Base-by-base conservation (phyloP, 1,140 invertebrate species). In the Neotoxoptera formosana region DNA sequence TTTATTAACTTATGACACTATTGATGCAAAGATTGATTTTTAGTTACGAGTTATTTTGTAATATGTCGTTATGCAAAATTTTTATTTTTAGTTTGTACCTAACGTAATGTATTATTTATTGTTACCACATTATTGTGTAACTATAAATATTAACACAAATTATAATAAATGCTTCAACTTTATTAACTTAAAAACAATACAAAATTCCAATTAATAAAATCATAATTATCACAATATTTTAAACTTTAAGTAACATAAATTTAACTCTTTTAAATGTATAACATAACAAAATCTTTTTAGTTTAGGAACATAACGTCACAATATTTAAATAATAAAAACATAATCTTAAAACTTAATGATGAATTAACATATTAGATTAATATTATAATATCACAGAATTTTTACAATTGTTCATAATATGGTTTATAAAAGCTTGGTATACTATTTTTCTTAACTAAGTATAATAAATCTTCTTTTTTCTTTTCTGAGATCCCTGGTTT, bases 371-470 rank as follows among this genome's bases (percentile, higher is more conserved):
- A 90, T 90, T 67, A 67, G 53, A 67, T 90, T 90, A 90, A 60
- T 67, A 90, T 67, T 90, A 90, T 90, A 90, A 7, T 67, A 90
- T 90, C 53, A 90, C 56, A 90, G 56, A 90, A 41, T 60, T 67
- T 90, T 90, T 90, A 90, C 23, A 90, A 90, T 90, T 90, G 89
- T 90, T 90, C 89, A 90, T 90, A 90, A 90, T 30, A 90, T 90
- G 89, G 89, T 67, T 90, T 90, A 90, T 90, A 90, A 67, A 90
- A 90, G 53, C 30, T 47, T 90, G 53, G 53, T 90, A 90, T 90
- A 17, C n/a, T 2, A 67, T 90, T 90, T 90, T 90, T 90, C 21
- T 90, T 67, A 60, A 90, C 36, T 90, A 90, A 90, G 36, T 90
- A 30, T 90, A 90, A 90, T 90, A 90, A 90, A 56, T 90, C 89